Conservation (phyloP, 2,113 vertebrate genomes). For the Nyctereutes procyonoides region DNA sequence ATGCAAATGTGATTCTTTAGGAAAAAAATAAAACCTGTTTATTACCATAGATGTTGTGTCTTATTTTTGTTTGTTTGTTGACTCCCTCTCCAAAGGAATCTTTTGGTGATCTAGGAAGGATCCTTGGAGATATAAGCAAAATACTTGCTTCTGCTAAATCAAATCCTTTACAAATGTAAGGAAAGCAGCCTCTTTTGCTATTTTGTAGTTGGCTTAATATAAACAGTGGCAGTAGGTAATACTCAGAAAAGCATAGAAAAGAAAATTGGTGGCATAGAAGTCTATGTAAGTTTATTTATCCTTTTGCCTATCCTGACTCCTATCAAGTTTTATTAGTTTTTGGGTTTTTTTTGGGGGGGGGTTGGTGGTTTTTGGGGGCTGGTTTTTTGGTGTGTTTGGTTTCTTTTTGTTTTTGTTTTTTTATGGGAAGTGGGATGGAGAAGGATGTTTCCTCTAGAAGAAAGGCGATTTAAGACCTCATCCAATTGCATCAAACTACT, state of each 20-base stretch:
- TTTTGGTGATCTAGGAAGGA: neutral
- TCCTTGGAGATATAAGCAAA: neutral
- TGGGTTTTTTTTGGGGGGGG: neutral
- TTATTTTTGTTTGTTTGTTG: neutral
- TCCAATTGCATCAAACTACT: neutral
- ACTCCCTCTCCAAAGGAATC: neutral
- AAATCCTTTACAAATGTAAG: neutral
- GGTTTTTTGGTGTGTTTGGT: no score
- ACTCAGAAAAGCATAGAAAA: neutral
- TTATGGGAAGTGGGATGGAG: neutral
- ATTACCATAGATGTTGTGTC: neutral
- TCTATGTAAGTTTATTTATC: neutral
- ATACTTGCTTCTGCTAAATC: neutral
- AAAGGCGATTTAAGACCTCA: neutral
- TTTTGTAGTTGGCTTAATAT: neutral
- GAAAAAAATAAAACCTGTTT: neutral
- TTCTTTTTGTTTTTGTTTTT: neutral
- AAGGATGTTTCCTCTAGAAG: neutral
- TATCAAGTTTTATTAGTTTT: neutral
- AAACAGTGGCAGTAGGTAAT: neutral
- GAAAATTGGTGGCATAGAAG: neutral
- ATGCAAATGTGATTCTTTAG: neutral
- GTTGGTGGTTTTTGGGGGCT: no score
- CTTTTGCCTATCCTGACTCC: neutral
- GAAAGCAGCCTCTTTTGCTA: neutral